Conservation (phyloP, 2,888 invertebrate species). For the Sussaba pulchella region DNA sequence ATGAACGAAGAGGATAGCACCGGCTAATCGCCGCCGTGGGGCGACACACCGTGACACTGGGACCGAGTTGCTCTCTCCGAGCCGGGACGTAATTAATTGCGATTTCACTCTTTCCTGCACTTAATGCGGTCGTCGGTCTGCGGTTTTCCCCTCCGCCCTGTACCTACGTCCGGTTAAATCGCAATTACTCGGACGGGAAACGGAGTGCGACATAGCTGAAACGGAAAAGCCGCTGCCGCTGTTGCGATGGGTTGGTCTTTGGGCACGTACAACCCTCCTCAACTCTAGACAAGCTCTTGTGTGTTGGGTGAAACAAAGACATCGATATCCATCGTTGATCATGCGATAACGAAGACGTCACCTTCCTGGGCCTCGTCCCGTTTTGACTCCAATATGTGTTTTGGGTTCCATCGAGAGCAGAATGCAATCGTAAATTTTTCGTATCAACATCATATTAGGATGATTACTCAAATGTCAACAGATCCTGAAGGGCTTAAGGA, state of each 20-base stretch:
- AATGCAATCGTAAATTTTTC: too few relatives aligned
- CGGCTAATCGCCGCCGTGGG: conserved; percentile 27
- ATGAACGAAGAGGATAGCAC: background rate
- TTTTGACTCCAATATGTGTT: too few relatives aligned
- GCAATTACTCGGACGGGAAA: conserved; percentile 78
- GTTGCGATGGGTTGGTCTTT: conserved; percentile 23
- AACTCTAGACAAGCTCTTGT: too few relatives aligned
- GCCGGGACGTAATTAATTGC: conserved; percentile 80
- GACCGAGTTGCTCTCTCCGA: conserved; percentile 5
- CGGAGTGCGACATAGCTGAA: conserved; percentile 40
- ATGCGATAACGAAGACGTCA: too few relatives aligned
- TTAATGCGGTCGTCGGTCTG: conserved; percentile 77
- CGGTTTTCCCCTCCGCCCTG: conserved; percentile 72
- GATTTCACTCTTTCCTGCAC: conserved; percentile 81
- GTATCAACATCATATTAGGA: too few relatives aligned
- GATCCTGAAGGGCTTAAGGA: too few relatives aligned
- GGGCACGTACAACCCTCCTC: background rate
- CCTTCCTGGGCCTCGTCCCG: too few relatives aligned
- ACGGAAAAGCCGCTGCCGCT: conserved; percentile 43
- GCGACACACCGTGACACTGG: conserved; percentile 29
- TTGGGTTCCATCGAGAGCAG: too few relatives aligned
- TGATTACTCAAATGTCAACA: too few relatives aligned
- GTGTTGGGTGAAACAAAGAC: too few relatives aligned
- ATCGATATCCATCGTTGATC: too few relatives aligned
- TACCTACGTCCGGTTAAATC: conserved; percentile 77